Percentiles rank a stretch among this genome's conserved stretches.
Conservation (phyloP, 2,888 invertebrate species). For the Lochmaea crataegi region DNA sequence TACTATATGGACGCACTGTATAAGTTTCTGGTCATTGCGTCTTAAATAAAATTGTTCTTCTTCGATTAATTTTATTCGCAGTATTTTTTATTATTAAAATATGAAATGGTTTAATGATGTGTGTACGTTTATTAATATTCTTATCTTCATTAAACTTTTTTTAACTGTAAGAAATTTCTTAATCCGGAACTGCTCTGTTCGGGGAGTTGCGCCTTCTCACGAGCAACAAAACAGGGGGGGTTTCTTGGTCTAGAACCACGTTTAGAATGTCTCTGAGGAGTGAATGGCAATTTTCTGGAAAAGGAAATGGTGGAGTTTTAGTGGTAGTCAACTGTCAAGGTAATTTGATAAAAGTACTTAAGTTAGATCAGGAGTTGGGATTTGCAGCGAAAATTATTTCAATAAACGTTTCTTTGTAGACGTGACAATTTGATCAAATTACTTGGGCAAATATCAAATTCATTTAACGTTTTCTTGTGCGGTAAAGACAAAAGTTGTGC, state of each 20-base stretch:
- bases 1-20: no score
- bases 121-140: no score
- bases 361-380: neutral
- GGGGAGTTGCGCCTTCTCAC: neutral
- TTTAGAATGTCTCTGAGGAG: slow-evolving; percentile 1
- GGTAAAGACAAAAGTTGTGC: no score
- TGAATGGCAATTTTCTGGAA: slow-evolving; percentile 8
- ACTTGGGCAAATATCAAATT: neutral
- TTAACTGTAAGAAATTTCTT: neutral
- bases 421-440: neutral
- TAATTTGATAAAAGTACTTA: slow-evolving; percentile 7
- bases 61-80: no score
- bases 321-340: slow-evolving; percentile 8
- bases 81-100: no score
- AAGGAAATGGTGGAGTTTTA: neutral
- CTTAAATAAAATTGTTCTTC: no score
- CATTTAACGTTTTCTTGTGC: no score
- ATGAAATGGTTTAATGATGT: no score
- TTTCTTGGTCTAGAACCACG: slow-evolving; percentile 5
- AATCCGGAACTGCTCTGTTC: neutral
- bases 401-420: neutral
- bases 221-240: neutral
- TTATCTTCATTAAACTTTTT: no score
- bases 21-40: no score
- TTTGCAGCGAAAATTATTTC: neutral